phyloP scores from a whole-genome alignment of 2,888 invertebrate species.

The Chalcosyrphus nemorum region DNA sequence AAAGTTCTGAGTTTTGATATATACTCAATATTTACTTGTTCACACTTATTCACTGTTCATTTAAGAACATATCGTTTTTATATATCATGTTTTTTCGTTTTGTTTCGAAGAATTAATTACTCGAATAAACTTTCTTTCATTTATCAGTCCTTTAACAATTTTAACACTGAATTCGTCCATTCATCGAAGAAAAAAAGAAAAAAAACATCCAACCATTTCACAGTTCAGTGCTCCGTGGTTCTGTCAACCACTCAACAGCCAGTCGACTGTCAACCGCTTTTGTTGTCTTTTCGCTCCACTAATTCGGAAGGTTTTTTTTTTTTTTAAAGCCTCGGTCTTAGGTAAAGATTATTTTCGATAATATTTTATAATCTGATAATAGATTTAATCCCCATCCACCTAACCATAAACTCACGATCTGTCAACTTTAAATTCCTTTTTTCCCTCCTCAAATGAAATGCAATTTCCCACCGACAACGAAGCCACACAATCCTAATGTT shows the following conservation, averaged over 20 bases:
- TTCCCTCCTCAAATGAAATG: not conserved
- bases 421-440: too few relatives aligned
- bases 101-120: not conserved
- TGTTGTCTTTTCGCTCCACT: slow-evolving; percentile 45
- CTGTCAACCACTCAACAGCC: slow-evolving; percentile 34
- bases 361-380: not conserved
- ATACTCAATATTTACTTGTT: too few relatives aligned
- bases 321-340: too few relatives aligned
- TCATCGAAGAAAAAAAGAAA: not conserved
- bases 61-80: too few relatives aligned
- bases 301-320: too few relatives aligned
- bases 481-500: not conserved
- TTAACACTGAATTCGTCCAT: slow-evolving; percentile 12
- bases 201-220: not conserved
- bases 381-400: not conserved
- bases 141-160: not conserved
- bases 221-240: slow-evolving; percentile 23
- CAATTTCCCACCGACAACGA: slow-evolving; percentile 16
- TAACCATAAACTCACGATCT: not conserved
- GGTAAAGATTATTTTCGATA: slow-evolving; percentile 8
- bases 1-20: too few relatives aligned
- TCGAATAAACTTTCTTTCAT: not conserved
- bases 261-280: slow-evolving; percentile 47
- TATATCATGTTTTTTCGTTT: too few relatives aligned
- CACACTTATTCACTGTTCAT: too few relatives aligned